Conservation (phyloP, 2,797 vertebrate genomes). For the Lates japonicus region DNA sequence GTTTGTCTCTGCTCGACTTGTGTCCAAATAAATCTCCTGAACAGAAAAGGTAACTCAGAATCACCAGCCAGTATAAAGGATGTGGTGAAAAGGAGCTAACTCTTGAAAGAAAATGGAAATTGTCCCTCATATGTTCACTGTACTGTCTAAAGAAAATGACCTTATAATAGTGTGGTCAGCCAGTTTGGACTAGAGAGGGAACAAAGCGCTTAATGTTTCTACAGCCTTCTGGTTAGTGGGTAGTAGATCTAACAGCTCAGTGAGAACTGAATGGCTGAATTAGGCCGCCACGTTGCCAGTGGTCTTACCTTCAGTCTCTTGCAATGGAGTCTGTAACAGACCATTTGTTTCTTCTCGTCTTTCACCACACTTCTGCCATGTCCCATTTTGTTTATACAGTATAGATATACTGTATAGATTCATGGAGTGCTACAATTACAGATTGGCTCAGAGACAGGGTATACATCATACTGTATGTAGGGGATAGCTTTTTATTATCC, state of each 20-base stretch:
- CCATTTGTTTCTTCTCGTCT: slow-evolving; percentile 11
- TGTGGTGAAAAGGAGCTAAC: slow-evolving; percentile 39
- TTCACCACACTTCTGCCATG: slow-evolving; percentile 9
- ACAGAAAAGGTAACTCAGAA: slow-evolving; percentile 48
- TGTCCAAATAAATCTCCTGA: slow-evolving; percentile 62
- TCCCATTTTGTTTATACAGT: not conserved
- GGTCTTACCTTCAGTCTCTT: slow-evolving; percentile 37
- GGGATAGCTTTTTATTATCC: not conserved
- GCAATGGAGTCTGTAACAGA: not conserved
- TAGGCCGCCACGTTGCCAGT: slow-evolving; percentile 22
- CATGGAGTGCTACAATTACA: not conserved
- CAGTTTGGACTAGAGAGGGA: slow-evolving; percentile 41
- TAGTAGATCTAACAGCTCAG: slow-evolving; percentile 43
- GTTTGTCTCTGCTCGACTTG: slow-evolving; percentile 61
- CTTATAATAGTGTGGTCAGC: slow-evolving; percentile 38
- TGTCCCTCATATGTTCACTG: slow-evolving; percentile 30
- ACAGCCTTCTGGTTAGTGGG: slow-evolving; percentile 25
- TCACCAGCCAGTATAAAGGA: slow-evolving; percentile 42
- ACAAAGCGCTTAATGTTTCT: slow-evolving; percentile 33
- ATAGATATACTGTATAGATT: not conserved
- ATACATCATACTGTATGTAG: not conserved
- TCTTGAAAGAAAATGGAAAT: slow-evolving; percentile 41
- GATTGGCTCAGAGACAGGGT: not conserved
- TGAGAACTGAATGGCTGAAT: slow-evolving; percentile 24
- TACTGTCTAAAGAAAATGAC: slow-evolving; percentile 46